Conservation (phyloP, 2,113 vertebrate genomes). For the Tachysurus fulvidraco region DNA sequence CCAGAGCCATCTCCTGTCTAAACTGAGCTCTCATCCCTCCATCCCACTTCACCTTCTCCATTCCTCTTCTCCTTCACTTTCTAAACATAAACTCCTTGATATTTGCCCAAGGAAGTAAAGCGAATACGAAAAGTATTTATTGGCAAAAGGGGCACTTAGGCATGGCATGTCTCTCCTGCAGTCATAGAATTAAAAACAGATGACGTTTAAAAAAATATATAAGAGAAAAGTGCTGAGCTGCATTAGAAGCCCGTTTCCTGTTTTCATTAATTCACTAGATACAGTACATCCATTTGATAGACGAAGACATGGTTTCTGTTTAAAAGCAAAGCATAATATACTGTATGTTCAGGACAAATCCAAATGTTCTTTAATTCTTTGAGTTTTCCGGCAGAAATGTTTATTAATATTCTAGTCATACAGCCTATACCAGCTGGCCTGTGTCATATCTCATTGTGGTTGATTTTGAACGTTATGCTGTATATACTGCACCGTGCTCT, state of each 20-base stretch:
- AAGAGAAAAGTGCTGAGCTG: conserved; percentile 48
- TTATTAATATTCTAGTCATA: conserved; percentile 23
- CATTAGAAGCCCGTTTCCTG: conserved; percentile 61
- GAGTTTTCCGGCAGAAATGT: background rate
- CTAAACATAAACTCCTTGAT: conserved; percentile 57
- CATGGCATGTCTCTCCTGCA: conserved; percentile 52
- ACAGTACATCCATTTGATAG: conserved; percentile 38
- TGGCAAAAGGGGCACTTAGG: conserved; percentile 57
- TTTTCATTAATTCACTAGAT: conserved; percentile 55
- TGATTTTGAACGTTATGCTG: background rate
- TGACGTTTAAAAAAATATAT: conserved; percentile 49
- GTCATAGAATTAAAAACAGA: conserved; percentile 66
- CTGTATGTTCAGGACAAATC: background rate
- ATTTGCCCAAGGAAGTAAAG: conserved; percentile 68
- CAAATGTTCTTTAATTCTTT: background rate
- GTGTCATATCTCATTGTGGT: background rate
- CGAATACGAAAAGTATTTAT: conserved; percentile 65
- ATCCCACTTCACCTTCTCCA: conserved; percentile 12
- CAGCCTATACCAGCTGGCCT: background rate
- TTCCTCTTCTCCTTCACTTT: conserved; percentile 31
- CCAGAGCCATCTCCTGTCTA: conserved; percentile 48
- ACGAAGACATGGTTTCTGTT: background rate
- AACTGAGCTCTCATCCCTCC: conserved; percentile 11
- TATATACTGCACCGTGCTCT: background rate
- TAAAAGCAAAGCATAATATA: background rate